These are phyloP conservation scores for Phylloscopus whistleri DNA, from an alignment of 2,113 vertebrate species.

Conservation along the genomic window DNA sequence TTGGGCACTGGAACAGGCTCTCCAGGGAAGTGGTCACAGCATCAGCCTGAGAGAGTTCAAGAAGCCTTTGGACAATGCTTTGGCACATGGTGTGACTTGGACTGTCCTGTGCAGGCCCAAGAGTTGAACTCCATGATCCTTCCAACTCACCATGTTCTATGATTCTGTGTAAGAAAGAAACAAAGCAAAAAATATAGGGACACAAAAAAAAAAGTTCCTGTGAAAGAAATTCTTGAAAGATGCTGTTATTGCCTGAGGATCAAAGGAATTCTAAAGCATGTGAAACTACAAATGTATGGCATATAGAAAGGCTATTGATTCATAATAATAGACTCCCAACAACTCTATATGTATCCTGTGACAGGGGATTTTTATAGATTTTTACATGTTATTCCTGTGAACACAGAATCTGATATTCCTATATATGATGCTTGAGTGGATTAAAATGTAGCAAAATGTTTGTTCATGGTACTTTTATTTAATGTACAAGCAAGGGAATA, in stretches of 20 bases:
- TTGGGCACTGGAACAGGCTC: neutral
- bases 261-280: neutral
- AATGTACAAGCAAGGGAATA: neutral
- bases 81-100: neutral
- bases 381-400: neutral
- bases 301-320: neutral
- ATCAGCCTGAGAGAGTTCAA: neutral
- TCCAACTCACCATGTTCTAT: neutral
- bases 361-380: neutral
- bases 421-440: neutral
- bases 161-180: neutral
- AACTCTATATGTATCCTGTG: neutral
- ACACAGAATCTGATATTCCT: neutral
- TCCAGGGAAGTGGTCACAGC: neutral
- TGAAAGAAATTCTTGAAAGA: neutral
- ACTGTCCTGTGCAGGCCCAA: no score
- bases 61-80: fast-evolving
- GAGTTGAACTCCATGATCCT: neutral
- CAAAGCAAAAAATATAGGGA: neutral
- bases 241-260: neutral
- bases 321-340: neutral
- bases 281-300: neutral
- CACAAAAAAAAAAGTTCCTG: neutral
- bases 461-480: neutral
- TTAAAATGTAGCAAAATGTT: neutral